A percentile compares a stretch with the other conserved stretches of the same genome.
phyloP scores from a whole-genome alignment of 2,888 invertebrate species.

The Iselma pallidipennis region DNA sequence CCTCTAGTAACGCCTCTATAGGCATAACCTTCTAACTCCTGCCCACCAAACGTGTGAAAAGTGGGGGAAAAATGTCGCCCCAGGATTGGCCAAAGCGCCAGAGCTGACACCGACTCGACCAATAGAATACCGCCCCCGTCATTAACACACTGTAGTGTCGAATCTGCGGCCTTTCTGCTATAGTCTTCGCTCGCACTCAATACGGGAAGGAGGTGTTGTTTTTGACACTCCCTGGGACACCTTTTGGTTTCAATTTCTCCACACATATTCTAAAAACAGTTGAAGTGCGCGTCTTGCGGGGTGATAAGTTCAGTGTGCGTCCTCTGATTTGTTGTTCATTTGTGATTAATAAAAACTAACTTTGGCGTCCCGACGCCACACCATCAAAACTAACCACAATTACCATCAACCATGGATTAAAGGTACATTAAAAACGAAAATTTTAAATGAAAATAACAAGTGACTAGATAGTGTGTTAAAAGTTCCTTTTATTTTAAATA shows the following conservation, averaged over 20 bases:
- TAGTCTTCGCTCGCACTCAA: conserved; percentile 55
- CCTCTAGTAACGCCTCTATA: conserved; percentile 53
- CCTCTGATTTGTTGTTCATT: too few relatives aligned
- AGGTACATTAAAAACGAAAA: too few relatives aligned
- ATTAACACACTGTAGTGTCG: conserved; percentile 57
- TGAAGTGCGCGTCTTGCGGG: conserved; percentile 6
- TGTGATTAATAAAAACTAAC: too few relatives aligned
- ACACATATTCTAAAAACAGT: conserved; percentile 22
- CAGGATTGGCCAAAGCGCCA: conserved; percentile 52
- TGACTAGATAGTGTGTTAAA: too few relatives aligned
- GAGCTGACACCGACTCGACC: conserved; percentile 50
- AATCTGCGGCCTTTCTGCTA: conserved; percentile 51
- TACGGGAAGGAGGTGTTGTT: conserved; percentile 54
- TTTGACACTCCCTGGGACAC: conserved; percentile 44
- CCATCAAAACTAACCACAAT: too few relatives aligned
- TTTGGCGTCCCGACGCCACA: too few relatives aligned
- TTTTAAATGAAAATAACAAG: too few relatives aligned
- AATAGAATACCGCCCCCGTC: conserved; percentile 54
- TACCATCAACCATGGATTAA: too few relatives aligned
- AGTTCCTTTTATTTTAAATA: too few relatives aligned
- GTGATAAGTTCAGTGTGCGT: not conserved
- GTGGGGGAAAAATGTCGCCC: conserved; percentile 56
- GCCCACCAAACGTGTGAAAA: conserved; percentile 56
- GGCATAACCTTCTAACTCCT: conserved; percentile 54
- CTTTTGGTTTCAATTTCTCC: too few relatives aligned